Conservation (phyloP, 2,113 vertebrate species). For the Neoarius graeffei region DNA sequence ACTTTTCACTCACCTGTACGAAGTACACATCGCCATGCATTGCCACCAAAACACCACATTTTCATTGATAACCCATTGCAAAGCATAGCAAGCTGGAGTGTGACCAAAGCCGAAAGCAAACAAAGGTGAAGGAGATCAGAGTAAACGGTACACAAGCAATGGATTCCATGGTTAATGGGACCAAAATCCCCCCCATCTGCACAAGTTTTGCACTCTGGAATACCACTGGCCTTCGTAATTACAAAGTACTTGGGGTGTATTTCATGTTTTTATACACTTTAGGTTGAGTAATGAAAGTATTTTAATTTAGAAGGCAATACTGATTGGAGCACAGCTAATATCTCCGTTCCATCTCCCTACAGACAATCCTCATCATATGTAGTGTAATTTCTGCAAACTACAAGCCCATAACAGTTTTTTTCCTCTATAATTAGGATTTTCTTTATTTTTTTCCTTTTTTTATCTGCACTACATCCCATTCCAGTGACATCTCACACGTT, state of each 20-base stretch:
- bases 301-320: background rate
- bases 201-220: background rate
- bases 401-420: background rate
- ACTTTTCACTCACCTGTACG: too few species aligned
- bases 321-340: background rate
- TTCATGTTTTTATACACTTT: background rate
- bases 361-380: background rate
- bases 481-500: background rate
- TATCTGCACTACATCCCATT: slow-evolving; percentile 19
- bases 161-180: background rate
- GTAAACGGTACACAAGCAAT: background rate
- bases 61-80: too few species aligned
- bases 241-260: background rate
- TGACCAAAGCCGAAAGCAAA: background rate
- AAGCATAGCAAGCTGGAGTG: too few species aligned
- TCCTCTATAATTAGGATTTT: background rate
- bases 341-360: background rate
- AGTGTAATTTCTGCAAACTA: background rate
- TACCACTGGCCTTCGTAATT: background rate
- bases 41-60: too few species aligned
- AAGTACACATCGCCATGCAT: too few species aligned
- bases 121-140: background rate
- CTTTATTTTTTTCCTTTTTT: background rate
- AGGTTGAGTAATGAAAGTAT: background rate
- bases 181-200: background rate